Base-by-base conservation (phyloP, 1,140 invertebrate species). In the Brachionus angularis region DNA sequence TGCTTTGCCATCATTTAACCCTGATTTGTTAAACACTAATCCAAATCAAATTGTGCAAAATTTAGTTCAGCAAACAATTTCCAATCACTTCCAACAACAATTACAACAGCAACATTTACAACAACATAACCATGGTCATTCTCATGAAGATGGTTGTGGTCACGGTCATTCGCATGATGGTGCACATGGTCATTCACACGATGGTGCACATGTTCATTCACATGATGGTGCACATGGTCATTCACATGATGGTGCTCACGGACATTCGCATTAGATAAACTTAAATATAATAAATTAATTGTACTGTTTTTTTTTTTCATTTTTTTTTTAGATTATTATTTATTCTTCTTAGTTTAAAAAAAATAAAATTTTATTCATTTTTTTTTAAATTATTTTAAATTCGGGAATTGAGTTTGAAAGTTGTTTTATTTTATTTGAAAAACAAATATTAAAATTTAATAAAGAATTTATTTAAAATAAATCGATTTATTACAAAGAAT, bases 241-340 rank as follows among this genome's bases (percentile, higher is more conserved):
- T 64, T 64, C 61, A 12, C 61, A 64, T 39, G 31, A 33, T 64
- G 25, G 39, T 46, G 61, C 39, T 29, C 39, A 64, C 47, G 61
- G 61, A 29, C 39, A 64, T 64, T 64, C 61, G n/a, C 61, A 64
- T 39, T 58, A 58, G 23, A 39, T n/a, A n/a, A n/a, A n/a, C n/a
- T n/a, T n/a, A n/a, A n/a, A n/a, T n/a, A n/a, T n/a, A 58, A 36
- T 42, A 39, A 33, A 10, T 33, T 4, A 33, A 14, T 33, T 33
- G n/a, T 23, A 58, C 16, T 14, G 53, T 58, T 58, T n/a, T 12
- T 31, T 31, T 31, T 25, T 12, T 12, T 39, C 14, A 12, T 18
- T 58, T 58, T 58, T 39, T 36, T 39, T 58, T 39, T 39, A 39
- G 33, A 34, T 58, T 58, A 36, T 58, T 34, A n/a, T n/a, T n/a